phyloP scores from a whole-genome alignment of 2,888 invertebrate genomes.

The Steinernema hermaphroditum region DNA sequence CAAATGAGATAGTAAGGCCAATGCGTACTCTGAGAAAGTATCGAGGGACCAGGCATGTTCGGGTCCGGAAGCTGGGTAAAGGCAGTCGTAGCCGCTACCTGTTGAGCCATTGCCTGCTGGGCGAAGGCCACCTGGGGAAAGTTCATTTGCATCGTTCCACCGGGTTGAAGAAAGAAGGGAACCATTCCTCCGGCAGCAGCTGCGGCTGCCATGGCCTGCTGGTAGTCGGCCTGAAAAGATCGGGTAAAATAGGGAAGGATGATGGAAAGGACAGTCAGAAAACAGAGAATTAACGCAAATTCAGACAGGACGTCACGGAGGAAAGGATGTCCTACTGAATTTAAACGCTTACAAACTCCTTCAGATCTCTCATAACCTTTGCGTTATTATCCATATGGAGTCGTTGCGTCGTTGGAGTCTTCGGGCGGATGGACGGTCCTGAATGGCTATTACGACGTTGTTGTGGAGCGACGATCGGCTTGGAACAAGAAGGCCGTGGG shows the following conservation, averaged over 20 bases:
- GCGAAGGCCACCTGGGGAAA: not conserved
- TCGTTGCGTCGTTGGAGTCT: not conserved
- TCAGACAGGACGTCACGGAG: not conserved
- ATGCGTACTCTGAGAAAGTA: not conserved
- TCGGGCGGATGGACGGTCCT: not conserved
- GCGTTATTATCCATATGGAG: not conserved
- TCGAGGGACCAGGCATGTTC: not conserved
- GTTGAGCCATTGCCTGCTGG: not conserved
- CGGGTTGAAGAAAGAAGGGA: not conserved
- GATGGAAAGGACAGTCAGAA: not conserved
- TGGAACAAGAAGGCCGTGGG: not conserved
- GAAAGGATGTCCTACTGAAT: constrained; percentile 18
- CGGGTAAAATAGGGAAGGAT: not conserved
- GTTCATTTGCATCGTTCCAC: not conserved
- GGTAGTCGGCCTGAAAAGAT: constrained; percentile 5
- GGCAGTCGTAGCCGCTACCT: not conserved
- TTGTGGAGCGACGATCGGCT: not conserved
- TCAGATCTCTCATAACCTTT: constrained; percentile 5
- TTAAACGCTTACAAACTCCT: constrained; percentile 16
- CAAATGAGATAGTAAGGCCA: too few species aligned
- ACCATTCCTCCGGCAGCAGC: constrained; percentile 8
- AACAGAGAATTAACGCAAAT: not conserved
- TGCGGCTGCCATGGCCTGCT: constrained; percentile 13
- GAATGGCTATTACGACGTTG: constrained; percentile 8
- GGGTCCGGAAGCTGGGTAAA: not conserved